Base-by-base conservation (phyloP, 2,888 invertebrate species). In the Cactoblastis cactorum region DNA sequence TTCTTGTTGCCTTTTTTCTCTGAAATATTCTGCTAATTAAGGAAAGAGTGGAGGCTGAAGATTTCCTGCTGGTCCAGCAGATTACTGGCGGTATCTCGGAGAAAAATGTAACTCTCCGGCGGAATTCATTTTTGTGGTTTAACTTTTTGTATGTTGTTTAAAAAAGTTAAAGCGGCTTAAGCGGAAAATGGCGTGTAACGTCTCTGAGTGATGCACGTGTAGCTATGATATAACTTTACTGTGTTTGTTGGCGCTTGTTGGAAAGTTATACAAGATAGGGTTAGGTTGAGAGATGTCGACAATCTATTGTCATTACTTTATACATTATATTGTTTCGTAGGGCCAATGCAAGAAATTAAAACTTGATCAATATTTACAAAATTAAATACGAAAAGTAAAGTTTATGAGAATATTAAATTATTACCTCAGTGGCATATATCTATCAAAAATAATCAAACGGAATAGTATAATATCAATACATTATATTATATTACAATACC, bases 1-100 rank as follows among this genome's bases (percentile, higher is more conserved):
- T 83, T 80, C 78, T 80, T 81, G 82, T 77, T 82, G 77, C 74
- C 79, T 80, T 79, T 81, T 81, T 81, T 70, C 69, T 71, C 68
- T 80, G 77, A 83, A 83, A 83, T 83, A 84, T 84, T 83, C 81
- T 76, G 80, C 83, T 84, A 84, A 84, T 86, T 85, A 86, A 84
- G 82, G 79, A 82, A 82, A 74, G 76, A 84, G 80, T 80, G 80
- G 78, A 74, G 80, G 72, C 82, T 79, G 78, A 80, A 83, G 82
- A 83, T 82, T 84, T 84, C 81, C 82, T 83, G 80, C 80, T 81
- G 76, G 71, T 77, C 76, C 70, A 79, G 82, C 79, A 83, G 83
- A 83, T 83, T 83, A 83, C 80, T 70, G 63, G 62, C 76, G 71
- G 77, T 77, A 77, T 79, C 80, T 77, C 75, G 54, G 71, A 80